Evolutionary conservation across 2,113 vertebrate species (phyloP).

Genomic region (Crotophaga sulcirostris): DNA sequence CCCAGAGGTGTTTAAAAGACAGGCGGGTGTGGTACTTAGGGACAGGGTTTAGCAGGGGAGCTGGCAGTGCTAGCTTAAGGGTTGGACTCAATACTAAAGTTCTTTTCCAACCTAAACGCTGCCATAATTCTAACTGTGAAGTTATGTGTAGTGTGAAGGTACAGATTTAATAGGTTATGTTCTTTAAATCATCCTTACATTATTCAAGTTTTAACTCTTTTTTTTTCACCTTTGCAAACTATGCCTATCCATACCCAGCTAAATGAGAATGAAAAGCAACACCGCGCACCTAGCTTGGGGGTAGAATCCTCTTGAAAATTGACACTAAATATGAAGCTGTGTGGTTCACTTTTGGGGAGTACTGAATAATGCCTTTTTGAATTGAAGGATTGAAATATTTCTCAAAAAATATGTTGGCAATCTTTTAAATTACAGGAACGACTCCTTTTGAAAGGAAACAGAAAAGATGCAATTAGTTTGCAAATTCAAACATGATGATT

Average conservation of each 20-base stretch:
- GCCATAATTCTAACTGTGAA: neutral
- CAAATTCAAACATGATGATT: slow-evolving; percentile 60
- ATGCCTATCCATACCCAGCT: neutral
- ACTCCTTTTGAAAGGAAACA: slow-evolving; percentile 60
- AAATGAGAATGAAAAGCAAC: neutral
- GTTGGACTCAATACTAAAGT: no score
- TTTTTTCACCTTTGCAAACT: neutral
- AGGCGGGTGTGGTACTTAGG: no score
- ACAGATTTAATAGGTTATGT: neutral
- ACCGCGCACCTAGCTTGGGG: neutral
- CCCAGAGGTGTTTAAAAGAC: no score
- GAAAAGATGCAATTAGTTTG: slow-evolving; percentile 70
- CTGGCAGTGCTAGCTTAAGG: no score
- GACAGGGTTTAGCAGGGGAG: no score
- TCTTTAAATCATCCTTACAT: neutral
- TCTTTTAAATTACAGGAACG: slow-evolving; percentile 56
- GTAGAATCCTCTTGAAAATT: slow-evolving; percentile 13
- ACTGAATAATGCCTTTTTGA: neutral
- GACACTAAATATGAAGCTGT: neutral
- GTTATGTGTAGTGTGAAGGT: neutral
- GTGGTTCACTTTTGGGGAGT: slow-evolving; percentile 5
- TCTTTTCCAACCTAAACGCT: no score
- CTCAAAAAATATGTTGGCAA: neutral
- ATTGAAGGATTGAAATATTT: slow-evolving; percentile 4
- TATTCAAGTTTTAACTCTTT: neutral